Percentiles rank a stretch among this genome's conserved stretches.
Conservation (phyloP, 2,113 vertebrate species). For the Hypanus sabinus region DNA sequence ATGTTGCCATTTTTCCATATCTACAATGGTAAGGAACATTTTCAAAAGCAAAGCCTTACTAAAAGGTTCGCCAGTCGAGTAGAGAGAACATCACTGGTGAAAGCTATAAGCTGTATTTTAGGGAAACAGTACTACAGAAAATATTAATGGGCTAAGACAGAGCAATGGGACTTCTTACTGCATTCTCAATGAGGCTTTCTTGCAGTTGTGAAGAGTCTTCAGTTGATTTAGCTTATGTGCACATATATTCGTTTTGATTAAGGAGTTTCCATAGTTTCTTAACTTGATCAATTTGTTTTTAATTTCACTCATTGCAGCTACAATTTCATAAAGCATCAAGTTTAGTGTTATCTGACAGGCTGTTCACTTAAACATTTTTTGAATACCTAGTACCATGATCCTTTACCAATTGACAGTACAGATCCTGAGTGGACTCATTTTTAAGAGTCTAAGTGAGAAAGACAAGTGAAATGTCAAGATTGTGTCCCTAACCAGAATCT, state of each 20-base stretch:
- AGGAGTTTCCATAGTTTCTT: background rate
- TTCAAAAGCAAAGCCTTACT: background rate
- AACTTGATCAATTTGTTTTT: background rate
- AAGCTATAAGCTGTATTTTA: background rate
- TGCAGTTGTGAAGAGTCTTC: background rate
- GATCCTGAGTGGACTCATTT: background rate
- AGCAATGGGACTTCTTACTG: background rate
- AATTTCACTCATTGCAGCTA: background rate
- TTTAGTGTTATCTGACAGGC: background rate
- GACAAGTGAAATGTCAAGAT: no score
- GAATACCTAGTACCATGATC: background rate
- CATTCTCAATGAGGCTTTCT: background rate
- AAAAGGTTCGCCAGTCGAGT: background rate
- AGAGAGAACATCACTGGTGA: background rate
- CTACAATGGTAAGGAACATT: background rate
- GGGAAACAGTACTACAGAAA: background rate
- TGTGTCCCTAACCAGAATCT: no score
- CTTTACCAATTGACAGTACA: background rate
- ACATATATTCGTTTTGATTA: background rate
- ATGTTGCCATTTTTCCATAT: background rate
- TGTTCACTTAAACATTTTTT: background rate
- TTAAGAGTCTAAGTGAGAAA: no score
- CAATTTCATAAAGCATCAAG: background rate
- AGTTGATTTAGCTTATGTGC: background rate
- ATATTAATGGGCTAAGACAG: background rate